Evolutionary conservation across 2,113 vertebrate genomes (phyloP).

Genomic region (Maccullochella peelii): DNA sequence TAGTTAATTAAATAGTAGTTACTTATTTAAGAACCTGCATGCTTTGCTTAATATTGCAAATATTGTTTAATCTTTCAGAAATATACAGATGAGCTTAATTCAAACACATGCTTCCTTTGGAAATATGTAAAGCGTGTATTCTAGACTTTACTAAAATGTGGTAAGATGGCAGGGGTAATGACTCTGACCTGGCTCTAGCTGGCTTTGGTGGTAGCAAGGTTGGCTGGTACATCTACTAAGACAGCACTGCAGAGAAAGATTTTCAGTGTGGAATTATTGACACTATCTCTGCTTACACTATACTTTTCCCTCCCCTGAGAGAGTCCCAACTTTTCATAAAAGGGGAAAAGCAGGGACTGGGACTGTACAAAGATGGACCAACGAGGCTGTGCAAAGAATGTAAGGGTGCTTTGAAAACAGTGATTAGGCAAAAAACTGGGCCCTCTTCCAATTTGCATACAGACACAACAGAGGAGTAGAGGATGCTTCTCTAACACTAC

Average conservation of each 20-base stretch:
- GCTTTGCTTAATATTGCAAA: neutral
- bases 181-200: neutral
- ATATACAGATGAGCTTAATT: neutral
- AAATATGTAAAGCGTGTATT: neutral
- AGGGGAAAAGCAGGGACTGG: neutral
- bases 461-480: neutral
- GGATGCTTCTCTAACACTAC: neutral
- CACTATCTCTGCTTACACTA: neutral
- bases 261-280: neutral
- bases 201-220: neutral
- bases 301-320: neutral
- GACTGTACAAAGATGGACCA: neutral
- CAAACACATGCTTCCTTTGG: neutral
- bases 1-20: no score
- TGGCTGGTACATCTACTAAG: neutral
- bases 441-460: neutral
- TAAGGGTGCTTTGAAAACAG: conserved; percentile 1
- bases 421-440: conserved; percentile 5
- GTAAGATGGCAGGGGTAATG: neutral
- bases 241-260: neutral
- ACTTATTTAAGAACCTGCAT: neutral
- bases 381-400: neutral
- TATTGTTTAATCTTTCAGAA: neutral
- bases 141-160: neutral
- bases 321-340: neutral